Conservation (phyloP, 1,140 invertebrate species). For the Apolygus lucorum region DNA sequence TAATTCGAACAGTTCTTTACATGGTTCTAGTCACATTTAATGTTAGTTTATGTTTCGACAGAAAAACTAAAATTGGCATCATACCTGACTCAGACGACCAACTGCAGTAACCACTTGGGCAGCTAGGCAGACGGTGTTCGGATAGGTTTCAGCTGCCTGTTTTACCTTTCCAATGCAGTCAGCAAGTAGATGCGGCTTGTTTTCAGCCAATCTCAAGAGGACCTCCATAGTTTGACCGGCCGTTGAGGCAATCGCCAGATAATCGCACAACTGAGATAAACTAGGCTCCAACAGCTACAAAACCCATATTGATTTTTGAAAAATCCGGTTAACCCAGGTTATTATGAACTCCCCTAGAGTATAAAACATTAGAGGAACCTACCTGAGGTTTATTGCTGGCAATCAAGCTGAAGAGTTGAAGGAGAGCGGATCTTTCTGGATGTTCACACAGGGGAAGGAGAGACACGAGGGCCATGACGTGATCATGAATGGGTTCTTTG, state of each 20-base stretch:
- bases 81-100: conserved; percentile 53
- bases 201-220: conserved; percentile 62
- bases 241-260: conserved; percentile 49
- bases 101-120: conserved; percentile 56
- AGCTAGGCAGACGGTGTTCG: conserved; percentile 53
- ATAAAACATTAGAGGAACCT: conserved; percentile 35
- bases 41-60: neutral
- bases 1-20: neutral
- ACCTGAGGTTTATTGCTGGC: conserved; percentile 69
- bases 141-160: conserved; percentile 55
- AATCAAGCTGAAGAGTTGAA: conserved; percentile 70
- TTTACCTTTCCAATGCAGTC: conserved; percentile 60
- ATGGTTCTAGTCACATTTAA: neutral
- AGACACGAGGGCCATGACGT: conserved; percentile 70
- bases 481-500: conserved; percentile 70
- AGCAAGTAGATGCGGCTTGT: conserved; percentile 52
- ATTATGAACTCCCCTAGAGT: too few relatives aligned
- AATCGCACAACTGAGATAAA: conserved; percentile 66
- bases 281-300: conserved; percentile 59
- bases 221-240: conserved; percentile 61
- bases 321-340: too few relatives aligned
- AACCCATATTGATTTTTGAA: too few relatives aligned
- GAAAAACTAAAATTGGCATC: conserved; percentile 19
- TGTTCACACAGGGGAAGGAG: conserved; percentile 71
- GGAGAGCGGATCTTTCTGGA: conserved; percentile 70